Conservation (phyloP, 2,888 invertebrate genomes). For the Erynnis tages region DNA sequence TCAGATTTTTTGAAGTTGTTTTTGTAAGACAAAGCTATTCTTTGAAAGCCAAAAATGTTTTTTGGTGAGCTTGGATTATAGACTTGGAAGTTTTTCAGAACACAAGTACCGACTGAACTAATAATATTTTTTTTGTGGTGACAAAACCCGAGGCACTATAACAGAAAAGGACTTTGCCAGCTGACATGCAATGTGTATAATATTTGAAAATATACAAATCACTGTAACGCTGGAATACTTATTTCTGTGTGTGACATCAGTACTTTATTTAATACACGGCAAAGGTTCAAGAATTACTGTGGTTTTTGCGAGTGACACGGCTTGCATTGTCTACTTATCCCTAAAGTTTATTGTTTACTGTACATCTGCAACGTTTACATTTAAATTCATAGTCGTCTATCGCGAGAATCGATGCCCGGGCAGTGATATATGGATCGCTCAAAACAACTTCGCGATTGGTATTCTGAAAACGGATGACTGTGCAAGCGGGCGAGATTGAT, state of each 20-base stretch:
- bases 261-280: too few species aligned
- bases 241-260: too few species aligned
- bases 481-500: constrained; percentile 12
- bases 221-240: too few species aligned
- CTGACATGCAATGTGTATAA: too few species aligned
- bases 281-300: not conserved
- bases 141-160: too few species aligned
- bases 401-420: constrained; percentile 15
- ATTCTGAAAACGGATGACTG: constrained; percentile 11
- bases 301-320: too few species aligned
- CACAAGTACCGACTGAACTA: too few species aligned
- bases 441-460: constrained; percentile 20
- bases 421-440: constrained; percentile 20
- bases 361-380: constrained; percentile 6
- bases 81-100: too few species aligned
- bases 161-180: too few species aligned
- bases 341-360: constrained; percentile 7
- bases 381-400: constrained; percentile 15
- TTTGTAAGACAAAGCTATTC: not conserved
- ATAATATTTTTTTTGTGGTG: too few species aligned
- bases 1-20: not conserved
- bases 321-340: not conserved
- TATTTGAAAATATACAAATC: too few species aligned
- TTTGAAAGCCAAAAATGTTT: not conserved
- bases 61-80: too few species aligned